Base-by-base conservation (phyloP, 2,113 vertebrate genomes). In the Setophaga petechia region DNA sequence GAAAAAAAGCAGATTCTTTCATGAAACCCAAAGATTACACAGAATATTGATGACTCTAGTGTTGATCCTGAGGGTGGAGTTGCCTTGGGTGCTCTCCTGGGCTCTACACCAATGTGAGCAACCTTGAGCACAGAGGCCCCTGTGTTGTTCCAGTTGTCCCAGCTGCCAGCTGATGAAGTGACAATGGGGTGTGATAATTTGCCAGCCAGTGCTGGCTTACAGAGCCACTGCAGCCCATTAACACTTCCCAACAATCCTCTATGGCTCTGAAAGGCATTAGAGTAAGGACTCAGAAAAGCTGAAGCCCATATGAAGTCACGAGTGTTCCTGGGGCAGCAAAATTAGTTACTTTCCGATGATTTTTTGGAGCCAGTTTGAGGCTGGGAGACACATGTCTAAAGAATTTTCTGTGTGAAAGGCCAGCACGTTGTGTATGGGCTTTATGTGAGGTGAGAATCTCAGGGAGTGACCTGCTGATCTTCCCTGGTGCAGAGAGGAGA, bases 91-190 rank as follows among this genome's bases (percentile, higher is more conserved):
- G 12, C 31, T 89, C 79, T 74, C 41, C 44, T 84, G 80, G 57
- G 20, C 35, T 59, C 16, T 61, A 12, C 49, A 52, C 22, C 31
- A 11, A 0, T 1, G 30, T 41, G 51, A 92, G 27, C 18, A 24
- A 21, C 46, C n/a, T 72, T 16, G 24, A 80, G 59, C 65, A 31
- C 54, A 15, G 61, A 75, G 86, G 58, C 44, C 75, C 61, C 39
- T 57, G 39, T 31, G 31, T 46, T 86, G 51, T 80, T 74, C 37
- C 80, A 35, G 66, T 51, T 81, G 59, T 84, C 55, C 58, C 67
- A 43, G 47, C 57, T 91, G 47, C 72, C 66, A 83, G 13, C 51
- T 88, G 85, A 91, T 92, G 87, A 94, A 80, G 85, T 92, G 91
- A 80, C 65, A 82, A 52, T 39, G 54, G 85, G 62, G 44, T 71